phyloP scores from a whole-genome alignment of 1,140 invertebrate species.

The Orchestia grillus region DNA sequence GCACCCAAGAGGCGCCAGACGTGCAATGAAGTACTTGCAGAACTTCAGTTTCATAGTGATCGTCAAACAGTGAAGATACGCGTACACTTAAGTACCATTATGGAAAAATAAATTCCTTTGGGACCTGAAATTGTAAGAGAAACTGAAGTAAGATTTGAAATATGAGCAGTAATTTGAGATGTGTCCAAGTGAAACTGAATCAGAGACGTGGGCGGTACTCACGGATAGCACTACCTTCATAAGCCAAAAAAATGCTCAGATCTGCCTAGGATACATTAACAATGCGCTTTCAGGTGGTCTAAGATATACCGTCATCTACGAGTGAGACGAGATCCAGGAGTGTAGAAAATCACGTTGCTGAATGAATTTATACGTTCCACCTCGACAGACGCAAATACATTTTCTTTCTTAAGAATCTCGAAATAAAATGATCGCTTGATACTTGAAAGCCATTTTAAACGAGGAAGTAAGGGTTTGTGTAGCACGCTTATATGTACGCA shows the following conservation, averaged over 20 bases:
- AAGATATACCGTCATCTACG: neutral
- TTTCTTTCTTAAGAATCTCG: neutral
- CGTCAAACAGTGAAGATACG: neutral
- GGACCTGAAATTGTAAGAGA: neutral
- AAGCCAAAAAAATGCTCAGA: neutral
- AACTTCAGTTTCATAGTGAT: neutral
- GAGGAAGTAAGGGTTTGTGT: neutral
- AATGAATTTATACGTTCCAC: too few relatives aligned
- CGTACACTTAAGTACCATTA: neutral
- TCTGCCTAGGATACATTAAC: neutral
- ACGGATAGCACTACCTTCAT: neutral
- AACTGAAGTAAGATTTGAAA: neutral
- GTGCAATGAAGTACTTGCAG: neutral
- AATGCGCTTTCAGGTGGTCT: neutral
- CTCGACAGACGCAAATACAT: neutral
- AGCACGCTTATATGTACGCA: neutral
- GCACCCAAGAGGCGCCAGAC: neutral
- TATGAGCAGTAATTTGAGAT: neutral
- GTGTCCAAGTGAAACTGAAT: neutral
- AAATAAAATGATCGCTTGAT: neutral
- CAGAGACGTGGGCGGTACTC: neutral
- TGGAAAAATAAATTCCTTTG: neutral
- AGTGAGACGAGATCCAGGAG: too few relatives aligned
- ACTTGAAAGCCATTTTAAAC: neutral
- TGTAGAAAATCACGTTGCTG: too few relatives aligned